Evolutionary conservation across 2,113 vertebrate species (phyloP), one percentile per base, ranked within the genome.

Genomic region (Rattus rattus): DNA sequence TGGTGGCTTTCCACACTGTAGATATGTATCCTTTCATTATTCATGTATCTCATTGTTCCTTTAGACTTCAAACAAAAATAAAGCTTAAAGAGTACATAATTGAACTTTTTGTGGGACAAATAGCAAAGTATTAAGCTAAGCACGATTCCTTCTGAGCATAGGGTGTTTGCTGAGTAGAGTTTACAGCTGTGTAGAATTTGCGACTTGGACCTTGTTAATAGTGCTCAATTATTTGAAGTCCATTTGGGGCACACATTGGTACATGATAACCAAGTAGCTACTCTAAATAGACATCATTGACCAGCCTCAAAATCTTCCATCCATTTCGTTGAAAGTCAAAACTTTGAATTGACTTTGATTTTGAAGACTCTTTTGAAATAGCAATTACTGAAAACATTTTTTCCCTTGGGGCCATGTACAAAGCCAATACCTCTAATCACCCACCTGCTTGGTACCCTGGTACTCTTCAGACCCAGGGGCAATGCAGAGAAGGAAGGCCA

Each of bases 251-350:
- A 49, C n/a, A 26, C 17, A 28, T 36, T 22, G 11, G 28, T 36
- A 28, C 11, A 67, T 13, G 43, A 3, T 49, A 54, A 80, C 3
- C 43, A 28, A 75, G 39, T 91, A 17, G 36, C 28, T 56, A 14
- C 43, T 59, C 75, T 91, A 11, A 39, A 11, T 72, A 92, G 72
- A 75, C 84, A 79, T 19, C 10, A 28, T 1, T 43, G 33, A 67
- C 20, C n/a, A 4, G n/a, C 28, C 49, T 63, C 26, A 96, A 84
- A 94, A 75, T 36, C 26, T 28, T 75, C 22, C 11, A 69, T 95
- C 26, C 24, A 56, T 80, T 81, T 70, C 93, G 52, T 77, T 86
- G 77, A 86, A 88, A 88, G 83, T 5, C 49, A 89, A 89, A 3
- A 80, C 70, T 16, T 63, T 5, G 7, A 72, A 59, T 52, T 33